These are phyloP conservation scores for Eptatretus atami DNA, from an alignment of 2,797 vertebrate species.

Conservation along the genomic window DNA sequence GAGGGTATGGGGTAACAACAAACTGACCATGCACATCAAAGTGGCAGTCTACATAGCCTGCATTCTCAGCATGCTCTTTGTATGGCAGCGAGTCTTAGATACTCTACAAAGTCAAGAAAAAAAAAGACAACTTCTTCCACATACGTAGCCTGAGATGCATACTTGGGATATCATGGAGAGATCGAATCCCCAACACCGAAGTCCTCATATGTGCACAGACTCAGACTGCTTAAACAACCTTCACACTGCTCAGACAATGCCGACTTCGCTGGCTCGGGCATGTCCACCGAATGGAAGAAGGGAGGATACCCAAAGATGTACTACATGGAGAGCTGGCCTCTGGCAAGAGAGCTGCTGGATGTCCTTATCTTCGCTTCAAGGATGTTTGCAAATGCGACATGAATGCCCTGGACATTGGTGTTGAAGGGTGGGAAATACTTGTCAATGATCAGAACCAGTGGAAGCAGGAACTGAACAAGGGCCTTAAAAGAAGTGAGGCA, in stretches of 20 bases:
- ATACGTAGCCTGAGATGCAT: background rate
- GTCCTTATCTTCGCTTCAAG: background rate
- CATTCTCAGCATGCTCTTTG: background rate
- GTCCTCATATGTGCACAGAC: background rate
- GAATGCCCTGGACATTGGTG: too few species aligned
- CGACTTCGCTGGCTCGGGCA: background rate
- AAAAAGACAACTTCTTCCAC: background rate
- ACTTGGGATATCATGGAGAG: too few species aligned
- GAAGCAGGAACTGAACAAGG: too few species aligned
- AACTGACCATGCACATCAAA: too few species aligned
- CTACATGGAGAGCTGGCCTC: slow-evolving; percentile 1
- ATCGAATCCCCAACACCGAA: too few species aligned
- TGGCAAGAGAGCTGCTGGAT: background rate
- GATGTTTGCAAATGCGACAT: too few species aligned
- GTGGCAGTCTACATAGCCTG: background rate
- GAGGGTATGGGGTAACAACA: background rate
- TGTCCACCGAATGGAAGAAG: background rate
- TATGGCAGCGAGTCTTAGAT: background rate
- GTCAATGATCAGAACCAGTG: too few species aligned
- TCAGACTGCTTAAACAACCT: too few species aligned
- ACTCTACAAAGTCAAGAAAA: background rate
- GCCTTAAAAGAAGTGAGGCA: too few species aligned
- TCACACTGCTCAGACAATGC: too few species aligned
- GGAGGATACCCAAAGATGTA: slow-evolving; percentile 2
- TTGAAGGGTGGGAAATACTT: too few species aligned